Conservation (phyloP, 2,888 invertebrate species). For the Microplitis deprimator region DNA sequence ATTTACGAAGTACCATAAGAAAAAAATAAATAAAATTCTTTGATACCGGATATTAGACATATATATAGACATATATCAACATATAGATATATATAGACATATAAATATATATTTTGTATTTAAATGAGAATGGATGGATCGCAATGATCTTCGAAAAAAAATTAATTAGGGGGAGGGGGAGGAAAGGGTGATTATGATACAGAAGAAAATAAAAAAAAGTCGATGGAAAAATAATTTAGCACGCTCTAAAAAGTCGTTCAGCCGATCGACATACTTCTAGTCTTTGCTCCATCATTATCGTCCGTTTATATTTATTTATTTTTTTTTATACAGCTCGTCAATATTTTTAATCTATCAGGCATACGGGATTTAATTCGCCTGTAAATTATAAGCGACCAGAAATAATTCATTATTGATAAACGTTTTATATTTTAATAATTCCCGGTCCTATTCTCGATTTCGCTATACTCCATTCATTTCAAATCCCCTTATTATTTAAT, state of each 20-base stretch:
- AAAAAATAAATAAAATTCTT: too few relatives aligned
- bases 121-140: not conserved
- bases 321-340: not conserved
- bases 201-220: slow-evolving; percentile 7
- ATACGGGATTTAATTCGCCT: slow-evolving; percentile 6
- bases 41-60: not conserved
- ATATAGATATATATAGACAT: not conserved
- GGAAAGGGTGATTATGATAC: not conserved
- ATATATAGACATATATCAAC: slow-evolving; percentile 4
- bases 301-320: not conserved
- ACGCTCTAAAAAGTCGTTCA: slow-evolving; percentile 29
- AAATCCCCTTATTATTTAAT: not conserved
- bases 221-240: slow-evolving; percentile 11
- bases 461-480: not conserved
- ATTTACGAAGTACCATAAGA: too few relatives aligned
- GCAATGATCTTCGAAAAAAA: slow-evolving; percentile 10
- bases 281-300: not conserved
- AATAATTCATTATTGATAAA: slow-evolving; percentile 18
- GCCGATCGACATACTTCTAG: slow-evolving; percentile 25
- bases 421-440: not conserved
- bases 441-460: not conserved
- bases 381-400: slow-evolving; percentile 20
- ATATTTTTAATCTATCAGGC: slow-evolving; percentile 14
- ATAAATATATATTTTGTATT: not conserved
- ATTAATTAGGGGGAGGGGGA: slow-evolving; percentile 8